Percentiles rank a stretch among this genome's conserved stretches.
Conservation (phyloP, 2,888 invertebrate genomes). For the Bruchidius siliquastri region DNA sequence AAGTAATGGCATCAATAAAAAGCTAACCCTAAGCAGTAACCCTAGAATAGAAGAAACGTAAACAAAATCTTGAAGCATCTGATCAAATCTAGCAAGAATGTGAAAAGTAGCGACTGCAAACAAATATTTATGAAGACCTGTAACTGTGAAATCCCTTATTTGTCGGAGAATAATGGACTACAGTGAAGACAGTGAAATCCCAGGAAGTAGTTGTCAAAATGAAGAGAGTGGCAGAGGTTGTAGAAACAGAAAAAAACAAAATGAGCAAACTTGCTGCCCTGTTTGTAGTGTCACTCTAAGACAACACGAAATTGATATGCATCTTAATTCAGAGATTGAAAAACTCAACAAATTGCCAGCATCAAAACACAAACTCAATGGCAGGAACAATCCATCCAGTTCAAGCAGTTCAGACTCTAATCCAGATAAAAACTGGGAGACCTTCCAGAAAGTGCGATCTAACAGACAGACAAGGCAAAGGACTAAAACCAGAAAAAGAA, state of each 20-base stretch:
- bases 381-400: conserved; percentile 47
- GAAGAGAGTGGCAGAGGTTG: conserved; percentile 44
- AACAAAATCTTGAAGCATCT: conserved; percentile 1
- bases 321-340: conserved; percentile 75
- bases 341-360: conserved; percentile 57
- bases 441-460: conserved; percentile 67
- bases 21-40: conserved; percentile 1
- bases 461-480: conserved; percentile 66
- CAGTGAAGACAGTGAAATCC: conserved; percentile 25
- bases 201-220: conserved; percentile 27
- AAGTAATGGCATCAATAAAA: neutral
- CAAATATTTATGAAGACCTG: conserved; percentile 5
- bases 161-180: conserved; percentile 29
- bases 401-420: conserved; percentile 46
- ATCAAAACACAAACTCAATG: conserved; percentile 38
- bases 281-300: conserved; percentile 83
- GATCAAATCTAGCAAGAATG: neutral
- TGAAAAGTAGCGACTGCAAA: neutral
- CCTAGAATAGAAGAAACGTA: neutral
- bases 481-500: conserved; percentile 64
- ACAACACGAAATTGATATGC: conserved; percentile 76
- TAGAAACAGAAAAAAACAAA: conserved; percentile 57
- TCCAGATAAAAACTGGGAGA: conserved; percentile 64
- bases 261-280: conserved; percentile 77
- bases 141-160: conserved; percentile 13